phyloP scores from a whole-genome alignment of 2,797 vertebrate genomes.

The Anolis apletophallus region DNA sequence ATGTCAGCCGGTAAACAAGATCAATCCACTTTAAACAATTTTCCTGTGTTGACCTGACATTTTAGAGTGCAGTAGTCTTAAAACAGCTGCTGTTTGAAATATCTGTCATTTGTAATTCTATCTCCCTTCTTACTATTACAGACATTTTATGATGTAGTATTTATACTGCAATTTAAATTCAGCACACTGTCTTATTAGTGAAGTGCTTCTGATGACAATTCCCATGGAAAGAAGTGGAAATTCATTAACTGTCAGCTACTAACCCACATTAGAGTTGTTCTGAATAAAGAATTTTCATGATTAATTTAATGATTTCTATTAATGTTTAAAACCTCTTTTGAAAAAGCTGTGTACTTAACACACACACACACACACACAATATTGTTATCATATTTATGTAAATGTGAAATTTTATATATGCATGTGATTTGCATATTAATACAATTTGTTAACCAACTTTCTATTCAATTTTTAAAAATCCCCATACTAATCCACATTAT shows the following conservation, averaged over 20 bases:
- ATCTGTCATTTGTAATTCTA: slow-evolving; percentile 56
- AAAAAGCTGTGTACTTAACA: slow-evolving; percentile 25
- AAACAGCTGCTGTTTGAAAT: slow-evolving; percentile 49
- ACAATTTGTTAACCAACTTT: slow-evolving; percentile 8
- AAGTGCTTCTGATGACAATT: slow-evolving; percentile 53
- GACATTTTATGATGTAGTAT: slow-evolving; percentile 48
- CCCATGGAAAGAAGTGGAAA: slow-evolving; percentile 54
- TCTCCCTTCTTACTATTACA: slow-evolving; percentile 47
- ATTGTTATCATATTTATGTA: slow-evolving; percentile 7
- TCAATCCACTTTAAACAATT: slow-evolving; percentile 43
- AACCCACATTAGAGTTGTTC: slow-evolving; percentile 48
- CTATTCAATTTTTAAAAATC: neutral
- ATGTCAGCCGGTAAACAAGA: slow-evolving; percentile 46
- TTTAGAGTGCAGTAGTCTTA: slow-evolving; percentile 43
- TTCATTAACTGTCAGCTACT: slow-evolving; percentile 55
- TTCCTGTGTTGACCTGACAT: slow-evolving; percentile 25
- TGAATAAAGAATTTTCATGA: slow-evolving; percentile 44
- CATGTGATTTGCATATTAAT: slow-evolving; percentile 15
- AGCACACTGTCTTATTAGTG: slow-evolving; percentile 45
- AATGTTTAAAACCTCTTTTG: slow-evolving; percentile 55
- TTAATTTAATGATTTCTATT: slow-evolving; percentile 45
- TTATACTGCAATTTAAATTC: slow-evolving; percentile 63
- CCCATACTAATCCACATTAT: slow-evolving; percentile 51
- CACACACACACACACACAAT: slow-evolving; percentile 9
- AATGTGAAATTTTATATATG: neutral